Base-by-base conservation (phyloP, 2,113 vertebrate species). In the Regulus satrapa region DNA sequence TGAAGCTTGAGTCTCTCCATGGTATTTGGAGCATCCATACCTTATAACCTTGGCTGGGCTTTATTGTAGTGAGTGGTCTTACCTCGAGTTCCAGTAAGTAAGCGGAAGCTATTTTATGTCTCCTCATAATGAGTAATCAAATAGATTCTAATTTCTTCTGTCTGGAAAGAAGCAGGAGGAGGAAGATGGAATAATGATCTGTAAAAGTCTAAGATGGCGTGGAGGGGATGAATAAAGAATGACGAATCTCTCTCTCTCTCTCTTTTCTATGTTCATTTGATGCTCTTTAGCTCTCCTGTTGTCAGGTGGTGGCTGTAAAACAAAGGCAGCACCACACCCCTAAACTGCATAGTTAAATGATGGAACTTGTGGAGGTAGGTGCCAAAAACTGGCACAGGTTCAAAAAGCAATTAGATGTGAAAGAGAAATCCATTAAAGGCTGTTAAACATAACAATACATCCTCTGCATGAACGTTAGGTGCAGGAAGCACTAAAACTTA, bases 381-480 rank as follows among this genome's bases (percentile, higher is more conserved):
- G 85, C 94, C 51, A 80, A 43, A 93, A 94, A 73, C 28, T 97
- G 95, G 96, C 95, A 71, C 75, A 14, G 55, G 38, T 80, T 94
- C 96, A 94, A 55, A 95, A 96, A 94, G 94, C 96, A 97, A 97
- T 97, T 97, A 96, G 85, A 93, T 3, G 40, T 83, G 94, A 92
- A 94, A 83, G 76, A 88, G 83, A 79, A 96, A 94, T 80, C 96
- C 96, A 97, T 95, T 94, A 97, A 77, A 88, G 95, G 96, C 94
- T 96, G 88, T 96, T 97, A 93, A 94, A 95, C 88, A 69, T 95
- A 90, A 94, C 92, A 94, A 93, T 97, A 58, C 96, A 96, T 97
- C 95, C 95, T 95, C 88, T 93, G 88, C 75, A 25, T 74, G 91
- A 77, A 88, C 40, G 87, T 84, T 63, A 41, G 76, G 46, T 48